Conservation (phyloP, 2,797 vertebrate genomes). For the Poecilia gillii region DNA sequence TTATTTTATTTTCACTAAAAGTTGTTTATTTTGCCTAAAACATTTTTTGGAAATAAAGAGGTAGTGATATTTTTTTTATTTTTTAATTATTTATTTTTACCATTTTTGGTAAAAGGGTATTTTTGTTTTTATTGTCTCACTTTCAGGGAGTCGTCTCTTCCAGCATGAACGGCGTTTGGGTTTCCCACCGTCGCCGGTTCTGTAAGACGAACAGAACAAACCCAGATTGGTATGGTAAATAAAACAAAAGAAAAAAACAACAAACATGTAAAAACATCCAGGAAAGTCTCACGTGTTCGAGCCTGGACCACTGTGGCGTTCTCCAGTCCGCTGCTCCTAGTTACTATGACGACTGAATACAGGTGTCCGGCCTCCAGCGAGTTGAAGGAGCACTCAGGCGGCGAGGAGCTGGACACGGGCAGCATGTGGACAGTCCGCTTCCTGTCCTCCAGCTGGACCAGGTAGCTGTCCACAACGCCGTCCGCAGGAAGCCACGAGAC, state of each 20-base stretch:
- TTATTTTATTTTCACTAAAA: too few species aligned
- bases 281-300: conserved; percentile 86
- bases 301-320: conserved; percentile 83
- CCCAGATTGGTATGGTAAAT: background rate
- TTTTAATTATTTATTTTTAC: too few species aligned
- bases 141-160: conserved; percentile 89
- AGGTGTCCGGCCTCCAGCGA: conserved; percentile 88
- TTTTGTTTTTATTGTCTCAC: conserved; percentile 25
- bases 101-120: too few species aligned
- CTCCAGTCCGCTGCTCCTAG: conserved; percentile 86
- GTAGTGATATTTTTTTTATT: too few species aligned
- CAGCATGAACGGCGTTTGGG: conserved; percentile 90
- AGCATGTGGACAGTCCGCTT: conserved; percentile 75
- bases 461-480: conserved; percentile 88
- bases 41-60: too few species aligned
- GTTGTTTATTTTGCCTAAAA: too few species aligned
- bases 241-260: background rate
- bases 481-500: conserved; percentile 88
- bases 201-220: conserved; percentile 44
- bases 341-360: conserved; percentile 86
- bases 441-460: conserved; percentile 83
- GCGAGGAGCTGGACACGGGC: conserved; percentile 71
- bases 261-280: background rate
- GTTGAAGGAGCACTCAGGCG: conserved; percentile 88
- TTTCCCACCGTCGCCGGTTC: conserved; percentile 91